Evolutionary conservation across 2,888 invertebrate species (phyloP).

Genomic region (Fragum whitleyi): DNA sequence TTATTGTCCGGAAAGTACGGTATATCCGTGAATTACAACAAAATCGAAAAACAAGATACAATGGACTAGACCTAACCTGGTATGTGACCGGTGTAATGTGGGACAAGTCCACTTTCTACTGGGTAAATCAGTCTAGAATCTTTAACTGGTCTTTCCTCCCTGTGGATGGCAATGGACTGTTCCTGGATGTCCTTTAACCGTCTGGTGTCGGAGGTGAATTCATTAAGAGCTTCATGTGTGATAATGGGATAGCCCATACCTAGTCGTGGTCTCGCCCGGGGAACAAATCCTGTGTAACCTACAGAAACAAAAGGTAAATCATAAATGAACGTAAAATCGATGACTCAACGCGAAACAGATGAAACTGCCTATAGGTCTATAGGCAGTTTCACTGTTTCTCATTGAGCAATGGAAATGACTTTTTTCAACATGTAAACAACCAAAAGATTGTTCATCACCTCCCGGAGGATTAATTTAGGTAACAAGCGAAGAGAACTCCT

Average conservation of each 20-base stretch:
- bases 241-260: slow-evolving; percentile 81
- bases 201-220: slow-evolving; percentile 76
- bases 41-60: no score
- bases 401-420: no score
- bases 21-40: no score
- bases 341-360: no score
- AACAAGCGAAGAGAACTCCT: no score
- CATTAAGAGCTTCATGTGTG: slow-evolving; percentile 79
- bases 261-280: slow-evolving; percentile 74
- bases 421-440: no score
- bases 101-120: slow-evolving; percentile 77
- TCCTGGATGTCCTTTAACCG: slow-evolving; percentile 55
- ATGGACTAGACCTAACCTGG: slow-evolving; percentile 71
- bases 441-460: no score
- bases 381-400: no score
- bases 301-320: slow-evolving; percentile 17
- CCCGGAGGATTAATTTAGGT: no score
- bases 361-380: no score
- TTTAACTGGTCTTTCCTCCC: slow-evolving; percentile 37
- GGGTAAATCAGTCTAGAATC: slow-evolving; percentile 77
- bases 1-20: no score
- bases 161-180: slow-evolving; percentile 66
- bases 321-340: background rate
- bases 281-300: slow-evolving; percentile 83
- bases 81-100: slow-evolving; percentile 82